Evolutionary conservation across 2,797 vertebrate species (phyloP).

Genomic region (Sebastes hubbsi): DNA sequence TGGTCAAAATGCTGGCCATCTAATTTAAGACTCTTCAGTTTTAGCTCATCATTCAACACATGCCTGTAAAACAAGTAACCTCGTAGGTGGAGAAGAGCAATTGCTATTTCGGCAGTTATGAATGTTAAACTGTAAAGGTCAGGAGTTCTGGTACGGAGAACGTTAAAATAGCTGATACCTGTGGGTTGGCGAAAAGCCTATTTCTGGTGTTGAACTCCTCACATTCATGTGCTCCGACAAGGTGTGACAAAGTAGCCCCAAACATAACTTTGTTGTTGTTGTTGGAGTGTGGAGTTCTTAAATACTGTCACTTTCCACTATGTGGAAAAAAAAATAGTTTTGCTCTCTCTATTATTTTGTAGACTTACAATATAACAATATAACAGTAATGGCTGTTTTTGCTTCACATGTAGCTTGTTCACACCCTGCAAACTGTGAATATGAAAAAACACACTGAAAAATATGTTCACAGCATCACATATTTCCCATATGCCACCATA

Average conservation of each 20-base stretch:
- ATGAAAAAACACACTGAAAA: constrained; percentile 30
- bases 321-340: not conserved
- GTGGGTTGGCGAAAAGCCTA: not conserved
- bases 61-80: not conserved
- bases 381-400: constrained; percentile 5
- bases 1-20: not conserved
- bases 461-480: constrained; percentile 22
- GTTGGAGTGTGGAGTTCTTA: constrained; percentile 6
- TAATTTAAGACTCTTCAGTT: constrained; percentile 6
- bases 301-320: constrained; percentile 30
- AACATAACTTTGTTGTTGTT: constrained; percentile 12
- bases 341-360: constrained; percentile 6
- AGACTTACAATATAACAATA: not conserved
- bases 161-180: not conserved
- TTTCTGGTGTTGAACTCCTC: not conserved
- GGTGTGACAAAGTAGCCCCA: constrained; percentile 3
- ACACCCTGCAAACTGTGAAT: constrained; percentile 51
- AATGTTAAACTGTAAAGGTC: not conserved
- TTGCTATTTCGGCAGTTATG: not conserved
- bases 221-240: not conserved
- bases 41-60: not conserved
- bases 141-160: not conserved
- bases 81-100: not conserved
- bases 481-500: constrained; percentile 33
- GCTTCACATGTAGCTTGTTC: constrained; percentile 33